Evolutionary conservation across 2,888 invertebrate genomes (phyloP), one percentile per base, ranked within the genome.

Genomic region (Zele albiditarsus): DNA sequence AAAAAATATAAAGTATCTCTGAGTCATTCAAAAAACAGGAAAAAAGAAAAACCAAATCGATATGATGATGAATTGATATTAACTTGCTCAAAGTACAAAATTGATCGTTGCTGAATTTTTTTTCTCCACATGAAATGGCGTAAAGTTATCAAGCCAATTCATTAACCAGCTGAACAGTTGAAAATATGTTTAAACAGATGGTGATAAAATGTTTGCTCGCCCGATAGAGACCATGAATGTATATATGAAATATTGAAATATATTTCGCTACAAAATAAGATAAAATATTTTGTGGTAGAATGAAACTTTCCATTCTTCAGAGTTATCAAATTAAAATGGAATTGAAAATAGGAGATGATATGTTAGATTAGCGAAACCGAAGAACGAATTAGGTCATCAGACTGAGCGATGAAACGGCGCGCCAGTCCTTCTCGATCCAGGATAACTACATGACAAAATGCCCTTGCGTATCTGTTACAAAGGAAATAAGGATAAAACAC

Each of bases 151-250:
- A 2, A 53, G 53, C 4, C 20, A 6, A 20, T 53, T 53, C 8
- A 53, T 23, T 4, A 53, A 23, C 53, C 53, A 31, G 28, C 16
- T 49, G 20, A 25, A 33, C 4, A 57, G 27, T 12, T 33, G 3
- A 20, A 6, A 33, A 4, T 58, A 58, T 69, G 8, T 69, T 69
- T 69, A 38, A 31, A 69, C 58, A 69, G 58, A 57, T 69, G 58
- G 10, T 25, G 12, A 23, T 33, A 33, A 23, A 33, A 23, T 38
- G 38, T 38, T 38, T 38, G 31, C 33, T 46, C 14, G 16, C 5
- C n/a, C 2, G 20, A 53, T 53, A 53, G 10, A 6, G 8, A 4
- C 1, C 16, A n/a, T 46, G 6, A 16, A n/a, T 20, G 1, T 20
- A 8, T 53, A 53, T 14, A 46, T n/a, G 5, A n/a, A 16, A 46